Base-by-base conservation (phyloP, 2,888 invertebrate genomes). In the Cactoblastis cactorum region DNA sequence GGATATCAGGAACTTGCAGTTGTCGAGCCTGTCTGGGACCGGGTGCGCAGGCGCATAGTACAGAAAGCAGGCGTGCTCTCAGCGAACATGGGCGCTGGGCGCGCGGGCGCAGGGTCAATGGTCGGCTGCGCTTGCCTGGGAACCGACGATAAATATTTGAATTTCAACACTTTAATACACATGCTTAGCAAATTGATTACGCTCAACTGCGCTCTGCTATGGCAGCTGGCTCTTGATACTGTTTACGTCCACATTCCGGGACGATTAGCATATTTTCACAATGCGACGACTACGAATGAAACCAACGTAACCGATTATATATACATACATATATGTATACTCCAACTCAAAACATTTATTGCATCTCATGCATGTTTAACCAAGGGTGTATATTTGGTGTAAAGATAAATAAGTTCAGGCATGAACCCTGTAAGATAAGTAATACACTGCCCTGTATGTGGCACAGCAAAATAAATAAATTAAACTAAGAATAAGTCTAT, bases 141-240 rank as follows among this genome's bases (percentile, higher is more conserved):
- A 87, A 87, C 83, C 71, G 57, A 78, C 81, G 80, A 87, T 89
- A 87, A 86, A 88, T 86, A 86, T 87, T 89, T 86, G 81, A 84
- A 85, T 86, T 86, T 86, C 83, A 85, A 86, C 86, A 87, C 86
- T 83, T 47, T 83, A 80, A 86, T 83, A 82, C 85, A 87, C 81
- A 83, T 82, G 83, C 82, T 84, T 82, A 83, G 86, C 84, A 82
- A 86, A 87, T 86, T 81, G 81, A 80, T 81, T 82, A 80, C 78
- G 75, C 77, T 73, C 65, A 74, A 6, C 22, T 6, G 22, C 3
- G 76, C 65, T 69, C 75, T 69, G 69, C 73, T 66, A 74, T 69
- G 69, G 73, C 67, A 67, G 64, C 65, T 62, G 57, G 57, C 66
- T 61, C 65, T 57, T 53, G 64, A 64, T 61, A 67, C 58, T 77